Base-by-base conservation (phyloP, 2,888 invertebrate genomes). In the Latheticus oryzae region DNA sequence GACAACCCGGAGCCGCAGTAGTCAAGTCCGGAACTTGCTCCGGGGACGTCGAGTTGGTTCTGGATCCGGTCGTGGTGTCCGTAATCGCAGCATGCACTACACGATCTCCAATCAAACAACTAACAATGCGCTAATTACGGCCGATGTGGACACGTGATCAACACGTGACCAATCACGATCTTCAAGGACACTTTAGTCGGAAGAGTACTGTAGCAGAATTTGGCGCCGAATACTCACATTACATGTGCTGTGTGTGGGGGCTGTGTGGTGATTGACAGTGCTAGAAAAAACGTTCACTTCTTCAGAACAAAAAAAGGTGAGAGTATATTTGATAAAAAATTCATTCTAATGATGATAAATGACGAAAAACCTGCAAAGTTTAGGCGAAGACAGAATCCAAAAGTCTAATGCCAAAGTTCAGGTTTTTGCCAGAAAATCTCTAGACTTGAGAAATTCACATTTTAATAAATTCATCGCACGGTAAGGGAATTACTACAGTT, bases 1-100 rank as follows among this genome's bases (percentile, higher is more conserved):
- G 73, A 67, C 73, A 72, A 66, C 71, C 70, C 68, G 73, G 73
- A 71, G 74, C 74, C 73, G 72, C 73, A 74, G n/a, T n/a, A n/a
- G 73, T 74, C 62, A 58, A 66, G 58, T 64, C 64, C 63, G 65
- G 65, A 61, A 58, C 43, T 51, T 53, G 62, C 40, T 64, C 62
- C 60, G 64, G 63, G 47, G 40, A 15, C 38, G 38, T 47, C 47
- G 55, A 11, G 8, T 17, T 23, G 16, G 12, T 11, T 47, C 40
- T 32, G 48, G 38, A 24, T 28, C 5, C 3, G n/a, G n/a, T n/a
- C n/a, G n/a, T n/a, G n/a, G 45, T 24, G 26, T 35, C 15, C 8
- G 17, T 17, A 26, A n/a, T n/a, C n/a, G 8, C 1, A 11, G 35
- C 35, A 35, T 48, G 48, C 48, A 48, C n/a, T n/a, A n/a, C 24